Conservation (phyloP, 2,888 invertebrate species). For the Biston betularia region DNA sequence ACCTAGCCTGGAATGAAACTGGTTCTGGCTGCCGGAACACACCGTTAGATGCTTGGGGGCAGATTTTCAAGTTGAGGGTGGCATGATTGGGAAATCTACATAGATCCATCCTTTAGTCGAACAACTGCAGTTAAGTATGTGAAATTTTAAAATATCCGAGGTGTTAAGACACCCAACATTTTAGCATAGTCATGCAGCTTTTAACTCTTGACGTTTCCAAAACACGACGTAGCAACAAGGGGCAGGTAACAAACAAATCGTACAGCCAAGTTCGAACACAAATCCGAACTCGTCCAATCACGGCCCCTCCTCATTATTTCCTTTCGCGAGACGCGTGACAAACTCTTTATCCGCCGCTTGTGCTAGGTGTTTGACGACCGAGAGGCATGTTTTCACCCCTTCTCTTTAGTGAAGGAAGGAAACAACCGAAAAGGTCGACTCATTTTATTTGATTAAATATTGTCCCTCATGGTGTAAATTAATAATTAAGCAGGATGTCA, state of each 20-base stretch:
- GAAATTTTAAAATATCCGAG: no score
- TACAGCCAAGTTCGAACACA: conserved; percentile 13
- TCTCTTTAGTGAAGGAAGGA: conserved; percentile 23
- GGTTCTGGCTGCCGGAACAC: no score
- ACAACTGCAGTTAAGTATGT: no score
- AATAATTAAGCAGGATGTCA: no score
- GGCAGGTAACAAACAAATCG: conserved; percentile 11
- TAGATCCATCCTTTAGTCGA: background rate
- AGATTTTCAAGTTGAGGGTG: no score
- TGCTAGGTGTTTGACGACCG: conserved; percentile 41
- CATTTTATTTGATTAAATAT: background rate
- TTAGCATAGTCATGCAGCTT: background rate
- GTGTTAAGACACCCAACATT: background rate
- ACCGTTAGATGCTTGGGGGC: no score
- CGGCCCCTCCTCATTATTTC: conserved; percentile 33
- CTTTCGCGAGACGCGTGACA: conserved; percentile 38
- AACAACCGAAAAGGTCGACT: background rate
- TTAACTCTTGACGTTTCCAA: background rate
- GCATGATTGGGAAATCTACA: no score
- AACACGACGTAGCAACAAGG: background rate
- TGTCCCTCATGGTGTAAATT: background rate
- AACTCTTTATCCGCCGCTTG: conserved; percentile 45
- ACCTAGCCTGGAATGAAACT: no score
- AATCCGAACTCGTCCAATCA: conserved; percentile 19
- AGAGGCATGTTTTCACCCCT: conserved; percentile 30